Percentiles rank a stretch among this genome's conserved stretches.
These are phyloP conservation scores for Prionailurus viverrinus DNA, from an alignment of 2,113 vertebrate species.

Conservation along the genomic window DNA sequence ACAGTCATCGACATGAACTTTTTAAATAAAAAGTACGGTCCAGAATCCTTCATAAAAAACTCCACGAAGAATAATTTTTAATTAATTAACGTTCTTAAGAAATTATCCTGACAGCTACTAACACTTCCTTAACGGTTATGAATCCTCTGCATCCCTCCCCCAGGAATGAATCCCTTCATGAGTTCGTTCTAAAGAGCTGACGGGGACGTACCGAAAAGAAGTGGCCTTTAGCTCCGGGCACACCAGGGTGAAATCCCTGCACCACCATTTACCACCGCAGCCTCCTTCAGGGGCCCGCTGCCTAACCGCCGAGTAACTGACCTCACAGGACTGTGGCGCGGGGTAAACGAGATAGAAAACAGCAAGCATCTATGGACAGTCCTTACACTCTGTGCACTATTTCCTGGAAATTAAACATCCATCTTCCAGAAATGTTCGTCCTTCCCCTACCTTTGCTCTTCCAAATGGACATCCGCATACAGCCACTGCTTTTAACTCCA, in stretches of 20 bases:
- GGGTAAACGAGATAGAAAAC: not conserved
- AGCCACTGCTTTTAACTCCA: not conserved
- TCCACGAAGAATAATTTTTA: conserved; percentile 17
- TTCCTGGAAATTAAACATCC: not conserved
- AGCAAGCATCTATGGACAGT: not conserved
- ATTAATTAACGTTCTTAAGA: conserved; percentile 24
- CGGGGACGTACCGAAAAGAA: not conserved
- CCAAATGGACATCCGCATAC: not conserved
- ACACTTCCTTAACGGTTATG: not conserved
- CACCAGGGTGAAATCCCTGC: not conserved
- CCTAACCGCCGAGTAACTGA: not conserved
- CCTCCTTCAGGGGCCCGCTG: not conserved
- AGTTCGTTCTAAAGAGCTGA: not conserved
- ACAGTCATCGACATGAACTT: not conserved
- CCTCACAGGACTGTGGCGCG: fast-evolving
- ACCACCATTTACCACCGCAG: not conserved
- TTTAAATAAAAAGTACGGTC: not conserved
- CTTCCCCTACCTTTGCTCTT: not conserved
- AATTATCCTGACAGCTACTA: not conserved
- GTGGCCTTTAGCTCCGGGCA: not conserved
- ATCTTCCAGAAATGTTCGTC: not conserved
- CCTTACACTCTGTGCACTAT: not conserved
- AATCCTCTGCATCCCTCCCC: not conserved
- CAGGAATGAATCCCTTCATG: not conserved
- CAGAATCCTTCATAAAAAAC: not conserved